Conservation (phyloP, 1,140 invertebrate genomes). For the Mizuhopecten yessoensis region DNA sequence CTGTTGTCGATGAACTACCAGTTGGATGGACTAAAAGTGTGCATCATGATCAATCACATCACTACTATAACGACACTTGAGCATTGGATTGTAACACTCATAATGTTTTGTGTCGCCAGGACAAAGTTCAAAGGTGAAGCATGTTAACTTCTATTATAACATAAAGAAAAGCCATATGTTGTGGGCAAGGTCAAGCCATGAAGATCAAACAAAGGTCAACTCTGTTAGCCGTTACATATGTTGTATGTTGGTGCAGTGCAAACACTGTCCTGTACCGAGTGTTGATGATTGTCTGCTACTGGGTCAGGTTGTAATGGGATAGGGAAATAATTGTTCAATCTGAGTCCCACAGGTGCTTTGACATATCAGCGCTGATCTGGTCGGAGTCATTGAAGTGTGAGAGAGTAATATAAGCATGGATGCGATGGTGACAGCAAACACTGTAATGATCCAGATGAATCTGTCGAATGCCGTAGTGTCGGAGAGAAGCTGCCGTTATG, state of each 20-base stretch:
- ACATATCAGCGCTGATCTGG: background rate
- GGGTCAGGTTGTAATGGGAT: background rate
- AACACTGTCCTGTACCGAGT: background rate
- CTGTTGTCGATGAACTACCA: too few species aligned
- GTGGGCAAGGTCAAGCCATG: background rate
- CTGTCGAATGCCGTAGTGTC: constrained; percentile 29
- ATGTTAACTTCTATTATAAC: background rate
- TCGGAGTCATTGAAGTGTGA: background rate
- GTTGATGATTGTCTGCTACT: background rate
- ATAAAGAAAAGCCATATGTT: background rate
- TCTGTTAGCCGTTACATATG: background rate
- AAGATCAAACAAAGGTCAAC: background rate
- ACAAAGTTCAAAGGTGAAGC: background rate
- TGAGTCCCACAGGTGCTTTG: background rate
- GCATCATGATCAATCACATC: too few species aligned
- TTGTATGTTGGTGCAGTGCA: too few species aligned
- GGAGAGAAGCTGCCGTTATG: background rate
- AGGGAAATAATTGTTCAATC: background rate
- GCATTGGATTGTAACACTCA: too few species aligned
- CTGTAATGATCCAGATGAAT: constrained; percentile 18
- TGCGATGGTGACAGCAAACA: constrained; percentile 12
- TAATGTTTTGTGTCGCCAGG: too few species aligned
- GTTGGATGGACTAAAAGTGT: too few species aligned
- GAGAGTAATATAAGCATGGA: constrained; percentile 14
- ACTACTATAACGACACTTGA: too few species aligned